Percentiles rank a stretch among this genome's conserved stretches.
phyloP scores from a whole-genome alignment of 2,888 invertebrate species.

The Hetaerina titia region DNA sequence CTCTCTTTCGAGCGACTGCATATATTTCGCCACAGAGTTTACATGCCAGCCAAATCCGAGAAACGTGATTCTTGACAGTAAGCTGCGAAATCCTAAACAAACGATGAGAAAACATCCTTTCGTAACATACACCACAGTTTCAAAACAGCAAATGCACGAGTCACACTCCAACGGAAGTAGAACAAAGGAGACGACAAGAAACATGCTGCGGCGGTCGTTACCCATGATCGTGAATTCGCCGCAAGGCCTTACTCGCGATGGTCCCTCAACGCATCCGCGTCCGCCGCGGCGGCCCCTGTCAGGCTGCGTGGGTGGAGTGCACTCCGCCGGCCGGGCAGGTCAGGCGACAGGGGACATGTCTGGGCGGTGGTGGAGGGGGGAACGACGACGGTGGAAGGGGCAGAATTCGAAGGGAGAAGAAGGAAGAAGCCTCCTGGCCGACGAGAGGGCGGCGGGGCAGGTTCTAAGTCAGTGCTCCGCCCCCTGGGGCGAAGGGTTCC shows the following conservation, averaged over 20 bases:
- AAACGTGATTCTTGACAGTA: background rate
- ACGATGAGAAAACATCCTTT: background rate
- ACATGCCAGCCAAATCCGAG: background rate
- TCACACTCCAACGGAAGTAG: background rate
- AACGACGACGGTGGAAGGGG: background rate
- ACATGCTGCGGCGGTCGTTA: background rate
- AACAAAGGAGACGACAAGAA: background rate
- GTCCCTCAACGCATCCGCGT: background rate
- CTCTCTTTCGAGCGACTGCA: too few species aligned
- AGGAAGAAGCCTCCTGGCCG: too few species aligned
- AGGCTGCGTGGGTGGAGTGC: background rate
- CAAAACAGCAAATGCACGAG: background rate
- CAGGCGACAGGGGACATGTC: too few species aligned
- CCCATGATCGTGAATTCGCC: background rate
- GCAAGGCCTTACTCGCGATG: background rate
- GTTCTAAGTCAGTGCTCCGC: background rate
- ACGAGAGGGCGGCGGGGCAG: too few species aligned
- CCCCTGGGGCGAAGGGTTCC: background rate
- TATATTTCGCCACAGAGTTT: background rate
- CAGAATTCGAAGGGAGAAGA: background rate
- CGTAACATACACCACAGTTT: background rate
- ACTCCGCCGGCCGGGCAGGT: background rate
- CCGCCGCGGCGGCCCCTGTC: background rate
- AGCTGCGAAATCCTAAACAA: background rate
- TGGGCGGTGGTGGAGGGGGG: background rate